Evolutionary conservation across 2,888 invertebrate genomes (phyloP).

Genomic region (Alloscopus bannaensis): DNA sequence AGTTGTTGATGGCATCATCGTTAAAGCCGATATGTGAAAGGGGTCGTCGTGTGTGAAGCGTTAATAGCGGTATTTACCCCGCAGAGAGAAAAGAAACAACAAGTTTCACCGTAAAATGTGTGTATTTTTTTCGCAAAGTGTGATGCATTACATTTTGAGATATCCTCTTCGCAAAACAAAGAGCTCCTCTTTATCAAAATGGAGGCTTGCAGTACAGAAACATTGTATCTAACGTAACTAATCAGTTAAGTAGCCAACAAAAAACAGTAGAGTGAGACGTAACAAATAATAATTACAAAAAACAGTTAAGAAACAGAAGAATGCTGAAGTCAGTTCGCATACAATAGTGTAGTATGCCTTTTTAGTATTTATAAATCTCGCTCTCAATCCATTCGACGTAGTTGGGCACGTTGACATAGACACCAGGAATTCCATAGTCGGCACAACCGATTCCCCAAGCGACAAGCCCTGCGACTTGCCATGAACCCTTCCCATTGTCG

Average conservation of each 20-base stretch:
- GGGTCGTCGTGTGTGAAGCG: too few relatives aligned
- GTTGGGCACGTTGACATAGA: constrained; percentile 85
- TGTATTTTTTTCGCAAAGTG: too few relatives aligned
- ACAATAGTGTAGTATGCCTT: not conserved
- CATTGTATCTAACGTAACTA: too few relatives aligned
- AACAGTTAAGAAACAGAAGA: not conserved
- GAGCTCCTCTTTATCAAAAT: not conserved
- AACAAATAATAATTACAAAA: not conserved
- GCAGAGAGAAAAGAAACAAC: too few relatives aligned
- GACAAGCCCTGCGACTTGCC: constrained; percentile 83
- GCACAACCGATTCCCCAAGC: constrained; percentile 87
- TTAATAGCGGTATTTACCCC: too few relatives aligned
- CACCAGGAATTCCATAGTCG: constrained; percentile 83
- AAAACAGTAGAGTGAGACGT: not conserved
- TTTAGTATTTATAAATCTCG: constrained; percentile 53
- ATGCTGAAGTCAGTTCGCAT: not conserved
- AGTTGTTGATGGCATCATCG: too few relatives aligned
- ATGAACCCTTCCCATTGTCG: constrained; percentile 76
- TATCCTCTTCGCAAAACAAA: not conserved
- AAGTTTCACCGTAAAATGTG: too few relatives aligned
- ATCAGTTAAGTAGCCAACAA: not conserved
- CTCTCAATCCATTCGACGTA: constrained; percentile 81
- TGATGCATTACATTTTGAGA: too few relatives aligned
- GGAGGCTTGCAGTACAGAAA: not conserved
- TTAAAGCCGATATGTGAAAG: too few relatives aligned